phyloP scores from a whole-genome alignment of 2,113 vertebrate genomes.

The Scomber scombrus region DNA sequence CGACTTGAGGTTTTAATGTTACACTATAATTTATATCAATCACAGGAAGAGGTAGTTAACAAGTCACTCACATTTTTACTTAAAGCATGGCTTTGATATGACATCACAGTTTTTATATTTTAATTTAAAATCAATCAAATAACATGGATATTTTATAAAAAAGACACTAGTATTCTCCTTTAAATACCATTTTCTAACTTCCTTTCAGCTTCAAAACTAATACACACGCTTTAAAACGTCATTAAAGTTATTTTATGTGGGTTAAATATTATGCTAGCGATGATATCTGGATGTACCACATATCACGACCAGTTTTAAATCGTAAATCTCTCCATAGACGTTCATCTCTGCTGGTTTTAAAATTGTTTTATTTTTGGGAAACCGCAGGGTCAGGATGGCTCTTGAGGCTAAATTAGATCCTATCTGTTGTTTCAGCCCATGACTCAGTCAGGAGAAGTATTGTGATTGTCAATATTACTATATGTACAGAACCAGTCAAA shows the following conservation, averaged over 20 bases:
- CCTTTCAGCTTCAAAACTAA: not conserved
- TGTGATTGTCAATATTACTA: conserved; percentile 47
- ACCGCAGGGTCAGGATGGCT: conserved; percentile 11
- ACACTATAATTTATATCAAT: too few relatives aligned
- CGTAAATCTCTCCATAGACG: not conserved
- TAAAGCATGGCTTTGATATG: too few relatives aligned
- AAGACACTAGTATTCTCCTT: conserved; percentile 1
- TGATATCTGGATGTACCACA: not conserved
- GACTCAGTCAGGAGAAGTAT: conserved; percentile 47
- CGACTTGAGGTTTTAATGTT: too few relatives aligned
- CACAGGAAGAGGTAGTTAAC: too few relatives aligned
- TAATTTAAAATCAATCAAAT: too few relatives aligned
- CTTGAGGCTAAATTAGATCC: conserved; percentile 15
- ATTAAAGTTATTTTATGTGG: not conserved
- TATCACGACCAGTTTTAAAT: not conserved
- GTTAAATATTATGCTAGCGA: not conserved
- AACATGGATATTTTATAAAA: not conserved
- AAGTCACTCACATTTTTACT: too few relatives aligned
- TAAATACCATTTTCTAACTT: not conserved
- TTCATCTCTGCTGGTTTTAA: not conserved
- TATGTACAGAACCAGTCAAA: too few relatives aligned
- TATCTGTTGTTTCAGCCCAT: conserved; percentile 26
- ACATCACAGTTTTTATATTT: too few relatives aligned
- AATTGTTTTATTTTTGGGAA: conserved; percentile 1
- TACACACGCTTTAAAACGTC: not conserved